phyloP scores from a whole-genome alignment of 2,113 vertebrate genomes.

The Anhinga anhinga region DNA sequence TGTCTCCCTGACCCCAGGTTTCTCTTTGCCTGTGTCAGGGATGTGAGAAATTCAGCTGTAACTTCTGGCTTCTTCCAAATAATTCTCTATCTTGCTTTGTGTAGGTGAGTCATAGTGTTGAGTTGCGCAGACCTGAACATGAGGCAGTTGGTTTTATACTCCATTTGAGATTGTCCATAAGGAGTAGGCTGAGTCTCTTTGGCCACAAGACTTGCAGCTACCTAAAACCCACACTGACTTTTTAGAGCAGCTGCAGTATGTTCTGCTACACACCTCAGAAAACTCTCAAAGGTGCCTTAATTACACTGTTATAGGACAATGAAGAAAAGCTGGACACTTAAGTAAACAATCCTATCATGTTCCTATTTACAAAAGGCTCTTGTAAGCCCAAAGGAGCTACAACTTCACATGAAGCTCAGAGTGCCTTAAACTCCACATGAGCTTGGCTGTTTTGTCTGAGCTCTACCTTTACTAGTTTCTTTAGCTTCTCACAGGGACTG shows the following conservation, averaged over 20 bases:
- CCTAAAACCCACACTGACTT: not conserved
- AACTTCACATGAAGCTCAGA: not conserved
- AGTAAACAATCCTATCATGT: not conserved
- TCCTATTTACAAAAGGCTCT: not conserved
- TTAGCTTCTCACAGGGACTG: not conserved
- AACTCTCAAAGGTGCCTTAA: not conserved
- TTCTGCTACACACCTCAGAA: not conserved
- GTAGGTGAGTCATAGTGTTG: not conserved
- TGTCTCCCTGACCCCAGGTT: not conserved
- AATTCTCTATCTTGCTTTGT: not conserved
- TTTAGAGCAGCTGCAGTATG: not conserved
- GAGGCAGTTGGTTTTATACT: not conserved
- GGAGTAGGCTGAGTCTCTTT: not conserved
- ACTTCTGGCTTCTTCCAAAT: not conserved
- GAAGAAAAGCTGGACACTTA: not conserved
- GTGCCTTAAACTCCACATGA: not conserved
- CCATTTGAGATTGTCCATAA: not conserved
- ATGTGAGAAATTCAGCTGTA: not conserved
- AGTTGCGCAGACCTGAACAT: not conserved
- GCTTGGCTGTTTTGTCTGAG: not conserved
- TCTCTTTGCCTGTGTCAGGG: not conserved
- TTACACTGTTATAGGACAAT: not conserved
- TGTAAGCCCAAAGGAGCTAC: not conserved
- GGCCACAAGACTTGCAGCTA: not conserved
- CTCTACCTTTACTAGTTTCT: not conserved